Evolutionary conservation across 2,888 invertebrate genomes (phyloP).

Genomic region (Herminia tarsipennalis): DNA sequence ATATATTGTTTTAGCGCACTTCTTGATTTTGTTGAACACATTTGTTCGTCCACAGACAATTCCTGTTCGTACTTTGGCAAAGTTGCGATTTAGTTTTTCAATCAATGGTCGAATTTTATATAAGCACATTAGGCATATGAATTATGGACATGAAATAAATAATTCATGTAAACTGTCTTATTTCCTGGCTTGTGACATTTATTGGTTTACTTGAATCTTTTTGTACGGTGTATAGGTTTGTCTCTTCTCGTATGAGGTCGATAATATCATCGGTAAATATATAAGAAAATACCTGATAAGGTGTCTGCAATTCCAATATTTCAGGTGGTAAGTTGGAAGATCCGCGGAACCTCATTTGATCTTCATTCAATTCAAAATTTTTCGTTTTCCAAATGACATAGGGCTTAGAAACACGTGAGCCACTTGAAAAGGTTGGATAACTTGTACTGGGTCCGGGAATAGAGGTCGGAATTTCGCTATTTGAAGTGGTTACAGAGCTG

Average conservation of each 20-base stretch:
- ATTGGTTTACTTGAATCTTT: slow-evolving; percentile 10
- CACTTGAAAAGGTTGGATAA: slow-evolving; percentile 7
- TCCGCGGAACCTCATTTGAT: slow-evolving; percentile 23
- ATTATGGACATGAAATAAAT: slow-evolving; percentile 29
- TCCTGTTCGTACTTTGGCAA: slow-evolving; percentile 13
- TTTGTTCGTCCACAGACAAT: slow-evolving; percentile 41
- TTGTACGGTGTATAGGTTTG: slow-evolving; percentile 14
- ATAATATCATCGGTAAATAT: slow-evolving; percentile 21
- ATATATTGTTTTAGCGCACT: slow-evolving; percentile 47
- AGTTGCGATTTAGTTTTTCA: slow-evolving; percentile 11
- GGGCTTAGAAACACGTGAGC: slow-evolving; percentile 17
- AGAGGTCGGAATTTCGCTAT: not conserved
- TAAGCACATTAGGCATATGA: slow-evolving; percentile 22
- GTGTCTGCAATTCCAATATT: not conserved
- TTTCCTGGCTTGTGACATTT: slow-evolving; percentile 14
- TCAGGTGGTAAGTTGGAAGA: slow-evolving; percentile 7
- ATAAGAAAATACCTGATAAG: slow-evolving; percentile 18
- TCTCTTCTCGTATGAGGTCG: slow-evolving; percentile 11
- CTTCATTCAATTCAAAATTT: slow-evolving; percentile 22
- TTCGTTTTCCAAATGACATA: slow-evolving; percentile 29
- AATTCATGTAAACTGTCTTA: slow-evolving; percentile 27
- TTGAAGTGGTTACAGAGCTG: slow-evolving; percentile 1
- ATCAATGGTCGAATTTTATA: slow-evolving; percentile 19
- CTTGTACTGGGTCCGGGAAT: slow-evolving; percentile 14
- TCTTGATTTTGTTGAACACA: slow-evolving; percentile 39